Evolutionary conservation across 2,113 vertebrate genomes (phyloP).

Genomic region (Bagarius yarrelli): DNA sequence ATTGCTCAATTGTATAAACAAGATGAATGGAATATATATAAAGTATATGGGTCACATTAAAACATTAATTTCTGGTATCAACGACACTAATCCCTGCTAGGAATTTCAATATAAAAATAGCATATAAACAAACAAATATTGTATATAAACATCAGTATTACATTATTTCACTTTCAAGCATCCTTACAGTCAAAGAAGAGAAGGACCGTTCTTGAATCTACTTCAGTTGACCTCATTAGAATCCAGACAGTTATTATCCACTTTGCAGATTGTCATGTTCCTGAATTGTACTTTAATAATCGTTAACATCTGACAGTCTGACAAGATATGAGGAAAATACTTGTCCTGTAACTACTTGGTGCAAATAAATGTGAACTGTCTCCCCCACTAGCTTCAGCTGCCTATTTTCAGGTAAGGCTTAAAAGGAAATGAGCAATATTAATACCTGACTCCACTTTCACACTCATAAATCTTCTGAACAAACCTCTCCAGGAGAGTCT

Average conservation of each 20-base stretch:
- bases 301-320: conserved; percentile 1
- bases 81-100: too few species aligned
- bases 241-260: neutral
- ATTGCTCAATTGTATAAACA: too few species aligned
- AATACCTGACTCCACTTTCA: conserved; percentile 23
- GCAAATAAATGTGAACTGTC: neutral
- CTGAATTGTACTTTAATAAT: neutral
- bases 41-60: too few species aligned
- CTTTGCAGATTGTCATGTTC: neutral
- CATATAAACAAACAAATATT: too few species aligned
- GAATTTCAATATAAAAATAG: too few species aligned
- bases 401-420: conserved; percentile 6
- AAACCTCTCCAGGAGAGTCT: conserved; percentile 10
- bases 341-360: conserved; percentile 9
- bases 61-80: too few species aligned
- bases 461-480: conserved; percentile 19
- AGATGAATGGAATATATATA: too few species aligned
- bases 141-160: neutral
- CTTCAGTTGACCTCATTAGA: neutral
- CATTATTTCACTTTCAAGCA: neutral
- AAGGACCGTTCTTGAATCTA: neutral
- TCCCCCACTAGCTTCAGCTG: neutral
- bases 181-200: neutral
- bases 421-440: conserved; percentile 38
- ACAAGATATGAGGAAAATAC: neutral